phyloP scores from a whole-genome alignment of 2,113 vertebrate species.

The Eptesicus fuscus region DNA sequence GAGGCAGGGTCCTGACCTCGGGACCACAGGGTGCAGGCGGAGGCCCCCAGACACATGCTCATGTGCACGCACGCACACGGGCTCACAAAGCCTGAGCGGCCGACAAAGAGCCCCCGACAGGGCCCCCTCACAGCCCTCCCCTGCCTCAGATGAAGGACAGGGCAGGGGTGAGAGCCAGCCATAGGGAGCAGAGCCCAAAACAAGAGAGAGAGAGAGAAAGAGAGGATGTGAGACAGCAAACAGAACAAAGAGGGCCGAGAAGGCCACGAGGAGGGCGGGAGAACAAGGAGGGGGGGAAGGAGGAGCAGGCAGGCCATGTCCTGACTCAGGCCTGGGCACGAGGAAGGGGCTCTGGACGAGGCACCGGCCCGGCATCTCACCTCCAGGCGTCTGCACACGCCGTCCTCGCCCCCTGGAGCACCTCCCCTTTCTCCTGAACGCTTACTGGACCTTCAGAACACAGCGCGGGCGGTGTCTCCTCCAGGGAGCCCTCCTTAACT shows the following conservation, averaged over 20 bases:
- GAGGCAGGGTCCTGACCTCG: background rate
- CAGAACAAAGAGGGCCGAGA: background rate
- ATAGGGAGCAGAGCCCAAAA: background rate
- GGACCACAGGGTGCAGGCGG: background rate
- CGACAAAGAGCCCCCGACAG: background rate
- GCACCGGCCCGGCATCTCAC: fast-evolving
- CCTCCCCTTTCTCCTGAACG: background rate
- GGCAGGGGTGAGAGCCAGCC: background rate
- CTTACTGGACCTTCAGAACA: background rate
- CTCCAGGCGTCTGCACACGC: background rate
- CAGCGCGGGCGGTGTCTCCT: background rate
- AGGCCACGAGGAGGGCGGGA: fast-evolving
- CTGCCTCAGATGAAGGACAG: background rate
- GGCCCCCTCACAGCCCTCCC: background rate
- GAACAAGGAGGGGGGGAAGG: no score
- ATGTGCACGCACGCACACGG: fast-evolving
- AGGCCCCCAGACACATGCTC: background rate
- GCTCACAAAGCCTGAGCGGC: background rate
- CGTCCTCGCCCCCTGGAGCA: background rate
- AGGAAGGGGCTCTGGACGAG: background rate
- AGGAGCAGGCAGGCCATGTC: fast-evolving
- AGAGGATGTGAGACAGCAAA: background rate
- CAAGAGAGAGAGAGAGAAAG: background rate
- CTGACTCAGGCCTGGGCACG: background rate
- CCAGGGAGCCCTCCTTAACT: background rate